phyloP scores from a whole-genome alignment of 2,888 invertebrate species.

The Ochlodes sylvanus region DNA sequence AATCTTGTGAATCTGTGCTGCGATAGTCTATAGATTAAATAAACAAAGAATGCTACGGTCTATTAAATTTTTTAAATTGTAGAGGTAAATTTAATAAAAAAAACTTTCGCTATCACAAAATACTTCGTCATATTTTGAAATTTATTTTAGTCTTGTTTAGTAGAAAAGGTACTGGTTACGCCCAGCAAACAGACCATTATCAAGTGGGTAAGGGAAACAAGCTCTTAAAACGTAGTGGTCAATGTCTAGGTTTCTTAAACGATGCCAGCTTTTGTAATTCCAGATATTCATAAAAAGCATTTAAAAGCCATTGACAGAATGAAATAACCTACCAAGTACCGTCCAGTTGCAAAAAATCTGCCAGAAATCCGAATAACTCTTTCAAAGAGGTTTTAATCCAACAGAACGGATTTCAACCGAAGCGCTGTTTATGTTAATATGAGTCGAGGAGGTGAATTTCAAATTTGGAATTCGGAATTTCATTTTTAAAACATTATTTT shows the following conservation, averaged over 20 bases:
- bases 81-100: no score
- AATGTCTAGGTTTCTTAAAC: not conserved
- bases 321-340: constrained; percentile 16
- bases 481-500: constrained; percentile 38
- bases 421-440: constrained; percentile 35
- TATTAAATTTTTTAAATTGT: no score
- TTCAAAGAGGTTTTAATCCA: constrained; percentile 24
- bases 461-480: constrained; percentile 37
- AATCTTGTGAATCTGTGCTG: constrained; percentile 12
- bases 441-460: constrained; percentile 20
- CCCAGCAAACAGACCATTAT: no score
- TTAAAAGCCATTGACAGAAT: constrained; percentile 13
- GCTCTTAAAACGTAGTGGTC: not conserved
- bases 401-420: constrained; percentile 26
- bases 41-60: not conserved
- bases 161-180: no score
- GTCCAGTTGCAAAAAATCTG: constrained; percentile 8
- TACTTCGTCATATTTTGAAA: no score
- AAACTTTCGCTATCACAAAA: no score
- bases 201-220: no score
- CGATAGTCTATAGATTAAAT: constrained; percentile 8
- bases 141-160: no score
- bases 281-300: constrained; percentile 9
- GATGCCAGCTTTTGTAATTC: not conserved
- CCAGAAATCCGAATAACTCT: constrained; percentile 30